Percentiles rank a stretch among this genome's conserved stretches.
phyloP scores from a whole-genome alignment of 2,113 vertebrate species.

The Puntigrus tetrazona region DNA sequence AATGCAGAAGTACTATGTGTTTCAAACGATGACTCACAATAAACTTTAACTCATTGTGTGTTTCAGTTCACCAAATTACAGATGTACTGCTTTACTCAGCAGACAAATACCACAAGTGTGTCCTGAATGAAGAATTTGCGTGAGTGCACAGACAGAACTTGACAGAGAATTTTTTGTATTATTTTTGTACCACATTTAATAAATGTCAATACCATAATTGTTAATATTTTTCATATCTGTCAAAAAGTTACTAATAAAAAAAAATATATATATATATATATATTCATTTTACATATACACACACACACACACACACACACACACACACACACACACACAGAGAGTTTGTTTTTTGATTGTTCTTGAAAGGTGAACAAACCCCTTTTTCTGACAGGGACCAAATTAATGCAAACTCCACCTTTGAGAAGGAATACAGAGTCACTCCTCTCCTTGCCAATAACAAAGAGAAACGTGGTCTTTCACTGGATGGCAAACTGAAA shows the following conservation, averaged over 20 bases:
- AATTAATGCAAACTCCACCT: constrained; percentile 78
- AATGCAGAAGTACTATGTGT: not conserved
- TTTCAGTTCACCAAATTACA: constrained; percentile 85
- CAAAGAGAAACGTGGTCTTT: constrained; percentile 83
- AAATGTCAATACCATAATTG: not conserved
- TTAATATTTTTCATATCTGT: too few species aligned
- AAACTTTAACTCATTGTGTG: constrained; percentile 6
- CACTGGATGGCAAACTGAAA: constrained; percentile 87
- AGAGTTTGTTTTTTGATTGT: not conserved
- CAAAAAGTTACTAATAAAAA: too few species aligned
- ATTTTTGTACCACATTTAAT: not conserved
- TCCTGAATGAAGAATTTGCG: constrained; percentile 82
- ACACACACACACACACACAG: too few species aligned
- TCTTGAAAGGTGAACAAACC: not conserved
- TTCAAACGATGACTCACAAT: not conserved
- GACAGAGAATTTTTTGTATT: not conserved
- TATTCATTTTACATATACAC: too few species aligned
- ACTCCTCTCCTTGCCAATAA: constrained; percentile 79
- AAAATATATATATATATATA: too few species aligned
- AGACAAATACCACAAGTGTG: constrained; percentile 84
- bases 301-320: too few species aligned
- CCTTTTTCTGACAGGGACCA: constrained; percentile 75
- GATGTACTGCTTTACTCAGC: constrained; percentile 86
- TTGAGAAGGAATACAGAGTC: constrained; percentile 80
- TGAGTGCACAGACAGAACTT: constrained; percentile 65